These are phyloP conservation scores for Drosophila merina DNA, from an alignment of 2,888 invertebrate genomes.

Conservation along the genomic window DNA sequence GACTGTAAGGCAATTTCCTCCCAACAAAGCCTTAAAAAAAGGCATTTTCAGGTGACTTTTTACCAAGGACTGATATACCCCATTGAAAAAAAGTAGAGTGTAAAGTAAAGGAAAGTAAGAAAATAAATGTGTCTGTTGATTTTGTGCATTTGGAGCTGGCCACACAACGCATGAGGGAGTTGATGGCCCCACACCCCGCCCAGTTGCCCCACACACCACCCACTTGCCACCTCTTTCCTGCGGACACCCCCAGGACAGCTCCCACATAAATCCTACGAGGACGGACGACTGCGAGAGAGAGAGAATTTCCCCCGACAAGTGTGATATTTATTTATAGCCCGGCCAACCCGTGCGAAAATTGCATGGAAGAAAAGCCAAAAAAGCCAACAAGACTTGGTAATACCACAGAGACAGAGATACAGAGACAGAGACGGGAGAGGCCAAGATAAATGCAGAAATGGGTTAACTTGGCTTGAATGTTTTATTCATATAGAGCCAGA, in stretches of 20 bases:
- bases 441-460: conserved; percentile 70
- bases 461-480: conserved; percentile 59
- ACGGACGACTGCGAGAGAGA: background rate
- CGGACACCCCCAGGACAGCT: conserved; percentile 28
- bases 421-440: background rate
- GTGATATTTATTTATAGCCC: conserved; percentile 70
- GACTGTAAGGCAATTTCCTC: too few relatives aligned
- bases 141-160: conserved; percentile 53
- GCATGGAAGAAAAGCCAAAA: conserved; percentile 28
- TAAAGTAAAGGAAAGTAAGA: conserved; percentile 7
- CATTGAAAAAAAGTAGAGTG: conserved; percentile 3
- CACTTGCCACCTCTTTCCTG: background rate
- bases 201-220: too few relatives aligned
- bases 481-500: conserved; percentile 33
- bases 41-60: conserved; percentile 7
- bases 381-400: background rate
- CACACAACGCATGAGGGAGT: conserved; percentile 34
- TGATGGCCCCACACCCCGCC: conserved; percentile 15
- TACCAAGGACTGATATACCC: conserved; percentile 8
- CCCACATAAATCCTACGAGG: conserved; percentile 45
- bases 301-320: conserved; percentile 55
- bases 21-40: conserved; percentile 1
- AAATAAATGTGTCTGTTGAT: conserved; percentile 66
- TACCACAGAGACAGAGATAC: background rate
- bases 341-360: conserved; percentile 51